Percentiles rank a stretch among this genome's conserved stretches.
Evolutionary conservation across 1,140 invertebrate genomes (phyloP).

Genomic region (Nixonia krombeini): DNA sequence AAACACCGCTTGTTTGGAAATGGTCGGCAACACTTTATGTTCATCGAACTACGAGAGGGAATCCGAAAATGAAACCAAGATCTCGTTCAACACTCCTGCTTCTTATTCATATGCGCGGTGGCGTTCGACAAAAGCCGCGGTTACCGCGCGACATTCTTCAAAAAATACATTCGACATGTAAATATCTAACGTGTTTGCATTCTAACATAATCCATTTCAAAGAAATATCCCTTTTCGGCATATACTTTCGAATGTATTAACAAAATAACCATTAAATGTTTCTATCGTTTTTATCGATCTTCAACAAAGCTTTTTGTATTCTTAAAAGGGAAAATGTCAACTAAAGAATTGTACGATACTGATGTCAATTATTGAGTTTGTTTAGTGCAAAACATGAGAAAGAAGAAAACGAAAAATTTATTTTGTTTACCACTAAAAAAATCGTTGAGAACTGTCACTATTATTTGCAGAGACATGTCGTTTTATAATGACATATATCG

Average conservation of each 20-base stretch:
- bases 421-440: too few relatives aligned
- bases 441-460: too few relatives aligned
- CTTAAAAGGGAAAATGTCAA: too few relatives aligned
- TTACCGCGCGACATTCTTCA: conserved; percentile 31
- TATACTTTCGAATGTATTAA: neutral
- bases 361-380: too few relatives aligned
- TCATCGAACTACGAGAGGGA: conserved; percentile 23
- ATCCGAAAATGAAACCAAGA: conserved; percentile 2
- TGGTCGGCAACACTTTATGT: conserved; percentile 50
- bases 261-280: too few relatives aligned
- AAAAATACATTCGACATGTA: conserved; percentile 3
- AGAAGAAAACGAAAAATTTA: too few relatives aligned
- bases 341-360: too few relatives aligned
- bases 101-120: neutral
- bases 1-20: conserved; percentile 31
- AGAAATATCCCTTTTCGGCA: conserved; percentile 1
- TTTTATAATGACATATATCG: too few relatives aligned
- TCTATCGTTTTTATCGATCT: too few relatives aligned
- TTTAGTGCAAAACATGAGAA: too few relatives aligned
- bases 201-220: conserved; percentile 1
- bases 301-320: too few relatives aligned
- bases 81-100: neutral
- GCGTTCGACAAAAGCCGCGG: conserved; percentile 5
- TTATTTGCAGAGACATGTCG: too few relatives aligned
- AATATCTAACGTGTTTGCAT: conserved; percentile 30